These are phyloP conservation scores for Nymphalis polychloros DNA, from an alignment of 2,888 invertebrate genomes.

Conservation along the genomic window DNA sequence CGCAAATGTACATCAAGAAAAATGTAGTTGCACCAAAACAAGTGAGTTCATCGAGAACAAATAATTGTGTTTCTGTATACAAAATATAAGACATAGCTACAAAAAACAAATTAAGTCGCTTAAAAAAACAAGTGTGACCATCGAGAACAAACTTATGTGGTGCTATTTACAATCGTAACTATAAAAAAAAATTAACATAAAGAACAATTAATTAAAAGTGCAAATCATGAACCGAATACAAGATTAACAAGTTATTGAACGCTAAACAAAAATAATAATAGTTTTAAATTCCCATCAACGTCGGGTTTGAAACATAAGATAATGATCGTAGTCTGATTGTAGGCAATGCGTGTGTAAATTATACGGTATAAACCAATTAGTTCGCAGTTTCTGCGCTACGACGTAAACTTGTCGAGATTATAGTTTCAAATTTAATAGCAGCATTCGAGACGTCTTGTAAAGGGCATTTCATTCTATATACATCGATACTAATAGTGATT, in stretches of 20 bases:
- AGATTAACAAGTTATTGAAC: slow-evolving; percentile 8
- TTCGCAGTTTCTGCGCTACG: slow-evolving; percentile 38
- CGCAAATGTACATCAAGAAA: no score
- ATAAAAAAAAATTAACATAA: no score
- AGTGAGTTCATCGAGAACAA: no score
- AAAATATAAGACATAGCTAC: no score
- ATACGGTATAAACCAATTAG: slow-evolving; percentile 42
- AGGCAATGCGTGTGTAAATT: slow-evolving; percentile 34
- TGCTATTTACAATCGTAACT: no score
- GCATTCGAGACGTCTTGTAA: slow-evolving; percentile 29
- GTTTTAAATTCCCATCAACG: slow-evolving; percentile 22
- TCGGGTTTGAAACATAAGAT: slow-evolving; percentile 13
- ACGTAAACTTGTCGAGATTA: slow-evolving; percentile 42
- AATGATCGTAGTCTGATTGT: slow-evolving; percentile 24
- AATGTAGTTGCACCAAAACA: no score
- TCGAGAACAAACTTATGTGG: no score
- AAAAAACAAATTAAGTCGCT: no score
- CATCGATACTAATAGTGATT: slow-evolving; percentile 9
- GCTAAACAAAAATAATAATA: slow-evolving; percentile 13
- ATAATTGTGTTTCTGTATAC: no score
- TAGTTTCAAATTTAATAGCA: slow-evolving; percentile 43
- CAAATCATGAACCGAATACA: neutral
- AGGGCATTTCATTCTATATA: slow-evolving; percentile 12
- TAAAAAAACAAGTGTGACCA: no score
- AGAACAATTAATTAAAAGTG: slow-evolving; percentile 2